A percentile compares a stretch with the other conserved stretches of the same genome.
These are phyloP conservation scores for Eublepharis macularius DNA, from an alignment of 2,113 vertebrate genomes.

Conservation along the genomic window DNA sequence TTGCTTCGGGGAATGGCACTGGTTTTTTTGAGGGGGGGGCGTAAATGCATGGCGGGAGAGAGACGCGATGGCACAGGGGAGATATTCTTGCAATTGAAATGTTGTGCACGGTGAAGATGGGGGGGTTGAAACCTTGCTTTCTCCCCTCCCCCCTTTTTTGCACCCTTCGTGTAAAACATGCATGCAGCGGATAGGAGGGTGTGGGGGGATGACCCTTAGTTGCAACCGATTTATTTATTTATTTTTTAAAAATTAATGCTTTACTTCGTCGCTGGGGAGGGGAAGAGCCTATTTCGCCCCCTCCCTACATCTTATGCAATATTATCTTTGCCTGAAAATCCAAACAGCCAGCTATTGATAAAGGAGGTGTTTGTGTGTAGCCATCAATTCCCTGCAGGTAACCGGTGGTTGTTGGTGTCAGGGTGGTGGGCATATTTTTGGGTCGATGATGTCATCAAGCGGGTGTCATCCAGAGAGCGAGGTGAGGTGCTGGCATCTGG, in stretches of 20 bases:
- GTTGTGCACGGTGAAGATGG: background rate
- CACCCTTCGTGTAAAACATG: slow-evolving; percentile 11
- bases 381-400: background rate
- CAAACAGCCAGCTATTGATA: no score
- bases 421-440: no score
- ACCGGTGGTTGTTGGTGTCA: background rate
- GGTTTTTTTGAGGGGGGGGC: background rate
- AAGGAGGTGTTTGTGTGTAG: background rate
- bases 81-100: no score
- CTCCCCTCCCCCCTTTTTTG: background rate
- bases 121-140: background rate
- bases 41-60: background rate
- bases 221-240: no score
- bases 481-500: slow-evolving; percentile 36
- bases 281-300: accelerated
- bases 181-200: background rate
- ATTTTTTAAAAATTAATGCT: background rate
- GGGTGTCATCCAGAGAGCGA: background rate
- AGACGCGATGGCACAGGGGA: background rate
- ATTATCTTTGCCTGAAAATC: no score
- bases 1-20: background rate
- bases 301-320: background rate
- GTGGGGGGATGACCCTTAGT: background rate
- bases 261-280: background rate
- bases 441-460: slow-evolving; percentile 21